Evolutionary conservation across 37 sponge, comb jelly and placozoan species (phyloP).

Genomic region (Hormiphora californensis): DNA sequence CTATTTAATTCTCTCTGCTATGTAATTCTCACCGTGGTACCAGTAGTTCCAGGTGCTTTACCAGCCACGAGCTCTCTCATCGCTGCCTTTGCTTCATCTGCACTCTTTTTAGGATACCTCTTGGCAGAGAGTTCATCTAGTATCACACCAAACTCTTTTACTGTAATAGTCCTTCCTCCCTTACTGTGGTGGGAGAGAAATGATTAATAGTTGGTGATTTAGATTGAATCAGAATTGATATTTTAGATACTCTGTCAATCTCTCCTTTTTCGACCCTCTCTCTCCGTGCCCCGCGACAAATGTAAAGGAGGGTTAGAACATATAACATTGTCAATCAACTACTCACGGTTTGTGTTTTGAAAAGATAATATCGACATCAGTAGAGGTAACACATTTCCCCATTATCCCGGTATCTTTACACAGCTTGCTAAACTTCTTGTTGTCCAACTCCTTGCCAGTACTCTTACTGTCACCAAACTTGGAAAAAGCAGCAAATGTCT

Average conservation of each 20-base stretch:
- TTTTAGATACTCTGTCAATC: no score
- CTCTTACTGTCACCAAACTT: conserved; percentile 50
- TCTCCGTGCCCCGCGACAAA: no score
- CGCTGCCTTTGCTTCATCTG: conserved; percentile 53
- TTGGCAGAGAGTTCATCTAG: conserved; percentile 64
- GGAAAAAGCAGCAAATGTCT: conserved; percentile 37
- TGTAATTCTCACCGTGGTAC: conserved; percentile 72
- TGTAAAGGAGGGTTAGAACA: no score
- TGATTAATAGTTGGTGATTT: no score
- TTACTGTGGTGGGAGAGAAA: no score
- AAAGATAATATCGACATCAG: conserved; percentile 86
- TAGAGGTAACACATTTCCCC: conserved; percentile 74
- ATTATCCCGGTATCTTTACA: conserved; percentile 67
- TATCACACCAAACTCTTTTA: conserved; percentile 68
- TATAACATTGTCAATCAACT: no score
- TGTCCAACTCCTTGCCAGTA: conserved; percentile 24
- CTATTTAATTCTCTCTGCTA: neutral
- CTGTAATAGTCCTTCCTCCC: conserved; percentile 73
- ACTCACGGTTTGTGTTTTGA: conserved; percentile 64
- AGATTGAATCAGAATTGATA: no score
- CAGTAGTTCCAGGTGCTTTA: conserved; percentile 58
- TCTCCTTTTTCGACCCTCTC: no score
- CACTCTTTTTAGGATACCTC: conserved; percentile 67
- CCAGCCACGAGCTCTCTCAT: conserved; percentile 53
- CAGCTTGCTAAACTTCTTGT: conserved; percentile 76